phyloP scores from a whole-genome alignment of 1,140 invertebrate genomes.

The Hyphantria cunea region DNA sequence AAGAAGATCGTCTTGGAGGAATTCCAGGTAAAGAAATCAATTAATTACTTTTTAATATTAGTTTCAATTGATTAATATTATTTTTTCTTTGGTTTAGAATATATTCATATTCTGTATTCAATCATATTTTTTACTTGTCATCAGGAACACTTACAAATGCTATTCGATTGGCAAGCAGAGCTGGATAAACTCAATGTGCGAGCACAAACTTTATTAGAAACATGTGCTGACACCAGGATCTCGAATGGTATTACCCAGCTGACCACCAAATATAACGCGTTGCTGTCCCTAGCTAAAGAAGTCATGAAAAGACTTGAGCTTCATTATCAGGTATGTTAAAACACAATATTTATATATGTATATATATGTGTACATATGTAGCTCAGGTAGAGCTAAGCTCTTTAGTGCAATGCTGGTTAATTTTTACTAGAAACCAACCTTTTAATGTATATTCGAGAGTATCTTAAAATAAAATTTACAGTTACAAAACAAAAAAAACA shows the following conservation, averaged over 20 bases:
- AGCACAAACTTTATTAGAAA: conserved; percentile 94
- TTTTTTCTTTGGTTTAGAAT: too few species aligned
- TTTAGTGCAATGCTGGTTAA: too few species aligned
- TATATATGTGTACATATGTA: too few species aligned
- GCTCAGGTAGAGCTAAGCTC: too few species aligned
- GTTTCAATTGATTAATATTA: conserved; percentile 1
- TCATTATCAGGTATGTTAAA: conserved; percentile 89
- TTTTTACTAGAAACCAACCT: too few species aligned
- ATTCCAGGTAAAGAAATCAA: conserved; percentile 85
- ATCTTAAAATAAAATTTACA: too few species aligned
- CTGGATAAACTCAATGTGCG: conserved; percentile 95
- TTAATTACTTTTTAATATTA: conserved; percentile 2
- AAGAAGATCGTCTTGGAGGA: conserved; percentile 95
- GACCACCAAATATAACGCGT: conserved; percentile 95
- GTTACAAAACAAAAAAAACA: too few species aligned
- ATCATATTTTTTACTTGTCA: neutral
- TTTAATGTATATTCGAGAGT: too few species aligned
- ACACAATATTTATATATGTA: neutral
- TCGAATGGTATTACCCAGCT: conserved; percentile 97
- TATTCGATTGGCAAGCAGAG: conserved; percentile 97
- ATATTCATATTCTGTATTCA: too few species aligned
- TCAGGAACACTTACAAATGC: conserved; percentile 91
- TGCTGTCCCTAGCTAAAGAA: conserved; percentile 96
- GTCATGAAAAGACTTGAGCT: conserved; percentile 94
- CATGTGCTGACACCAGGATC: conserved; percentile 95